Evolutionary conservation across 2,113 vertebrate species (phyloP).

Genomic region (Vulpes lagopus): DNA sequence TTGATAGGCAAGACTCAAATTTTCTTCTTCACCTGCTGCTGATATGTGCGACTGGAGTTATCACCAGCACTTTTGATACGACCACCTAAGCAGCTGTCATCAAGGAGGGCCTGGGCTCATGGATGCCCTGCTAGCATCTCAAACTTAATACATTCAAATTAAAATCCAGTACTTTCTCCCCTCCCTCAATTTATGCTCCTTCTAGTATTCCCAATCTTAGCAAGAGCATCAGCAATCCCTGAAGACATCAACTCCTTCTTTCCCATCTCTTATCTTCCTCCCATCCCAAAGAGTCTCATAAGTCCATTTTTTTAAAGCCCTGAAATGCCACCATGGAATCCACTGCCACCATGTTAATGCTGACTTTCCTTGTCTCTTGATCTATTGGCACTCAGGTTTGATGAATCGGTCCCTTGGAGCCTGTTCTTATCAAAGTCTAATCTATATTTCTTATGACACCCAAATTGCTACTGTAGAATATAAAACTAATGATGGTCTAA

Average conservation of each 20-base stretch:
- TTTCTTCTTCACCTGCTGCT: constrained; percentile 14
- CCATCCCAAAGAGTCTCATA: background rate
- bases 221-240: background rate
- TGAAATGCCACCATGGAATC: background rate
- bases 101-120: background rate
- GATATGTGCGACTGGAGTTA: background rate
- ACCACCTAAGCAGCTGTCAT: background rate
- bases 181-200: background rate
- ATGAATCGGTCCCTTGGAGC: background rate
- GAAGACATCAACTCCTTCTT: constrained; percentile 23
- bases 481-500: background rate
- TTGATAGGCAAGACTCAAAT: background rate
- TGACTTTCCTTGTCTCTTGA: background rate
- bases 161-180: background rate
- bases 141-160: background rate
- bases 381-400: background rate
- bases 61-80: background rate
- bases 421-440: background rate
- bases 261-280: background rate
- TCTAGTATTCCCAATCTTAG: background rate
- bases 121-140: background rate
- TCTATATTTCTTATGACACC: background rate
- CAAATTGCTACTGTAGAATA: constrained; percentile 1
- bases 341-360: background rate
- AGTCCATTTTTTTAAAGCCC: background rate